phyloP scores from a whole-genome alignment of 2,113 vertebrate genomes.

The Oncorhynchus clarkii region DNA sequence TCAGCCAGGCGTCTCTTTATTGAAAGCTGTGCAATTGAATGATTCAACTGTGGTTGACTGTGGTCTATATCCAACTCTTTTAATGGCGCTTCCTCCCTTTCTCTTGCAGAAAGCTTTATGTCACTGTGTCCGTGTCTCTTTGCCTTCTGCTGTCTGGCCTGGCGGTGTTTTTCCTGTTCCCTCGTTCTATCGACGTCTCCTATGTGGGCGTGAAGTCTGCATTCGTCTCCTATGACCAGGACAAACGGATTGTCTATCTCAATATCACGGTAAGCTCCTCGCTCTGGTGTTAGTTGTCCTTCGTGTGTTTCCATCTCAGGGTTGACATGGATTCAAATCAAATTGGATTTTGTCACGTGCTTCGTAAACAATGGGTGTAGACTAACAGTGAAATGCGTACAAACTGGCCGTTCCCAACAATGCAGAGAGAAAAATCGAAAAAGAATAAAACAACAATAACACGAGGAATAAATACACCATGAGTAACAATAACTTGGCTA shows the following conservation, averaged over 20 bases:
- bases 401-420: no score
- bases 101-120: conserved; percentile 87
- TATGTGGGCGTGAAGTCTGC: conserved; percentile 94
- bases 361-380: neutral
- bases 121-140: conserved; percentile 86
- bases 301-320: neutral
- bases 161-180: conserved; percentile 96
- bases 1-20: conserved; percentile 3
- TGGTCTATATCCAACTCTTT: neutral
- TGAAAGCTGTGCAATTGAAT: neutral
- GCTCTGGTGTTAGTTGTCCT: neutral
- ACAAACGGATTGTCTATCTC: conserved; percentile 84
- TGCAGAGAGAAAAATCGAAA: no score
- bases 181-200: conserved; percentile 90
- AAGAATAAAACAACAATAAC: no score
- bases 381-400: no score
- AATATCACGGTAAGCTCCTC: conserved; percentile 88
- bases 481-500: no score
- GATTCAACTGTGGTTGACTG: neutral
- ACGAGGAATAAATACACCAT: no score
- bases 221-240: conserved; percentile 83
- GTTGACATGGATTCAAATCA: neutral
- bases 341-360: neutral
- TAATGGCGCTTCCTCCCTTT: neutral
- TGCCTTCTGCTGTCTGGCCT: conserved; percentile 91